Evolutionary conservation across 1,140 invertebrate species (phyloP).

Genomic region (Aphidius gifuensis): DNA sequence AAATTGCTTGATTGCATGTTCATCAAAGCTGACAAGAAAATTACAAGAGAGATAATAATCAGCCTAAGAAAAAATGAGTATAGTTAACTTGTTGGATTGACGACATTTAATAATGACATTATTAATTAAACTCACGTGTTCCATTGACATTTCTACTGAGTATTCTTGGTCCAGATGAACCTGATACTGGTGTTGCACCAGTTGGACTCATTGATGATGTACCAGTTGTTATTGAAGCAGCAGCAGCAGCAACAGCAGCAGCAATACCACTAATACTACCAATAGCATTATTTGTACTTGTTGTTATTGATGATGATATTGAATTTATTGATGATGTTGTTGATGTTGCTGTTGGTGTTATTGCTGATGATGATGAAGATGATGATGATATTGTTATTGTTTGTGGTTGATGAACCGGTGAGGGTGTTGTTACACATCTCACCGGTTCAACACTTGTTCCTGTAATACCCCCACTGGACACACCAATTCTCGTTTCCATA

Average conservation of each 20-base stretch:
- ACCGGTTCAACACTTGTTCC: slow-evolving; percentile 26
- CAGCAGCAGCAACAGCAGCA: slow-evolving; percentile 5
- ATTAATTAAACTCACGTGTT: slow-evolving; percentile 47
- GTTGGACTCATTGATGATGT: slow-evolving; percentile 31
- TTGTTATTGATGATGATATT: slow-evolving; percentile 3
- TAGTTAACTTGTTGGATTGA: background rate
- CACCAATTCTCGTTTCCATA: slow-evolving; percentile 27
- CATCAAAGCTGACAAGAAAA: too few species aligned
- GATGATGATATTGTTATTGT: slow-evolving; percentile 23
- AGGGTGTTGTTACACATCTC: slow-evolving; percentile 44
- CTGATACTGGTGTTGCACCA: slow-evolving; percentile 33
- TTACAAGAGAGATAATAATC: too few species aligned
- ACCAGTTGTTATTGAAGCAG: slow-evolving; percentile 27
- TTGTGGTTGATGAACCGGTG: slow-evolving; percentile 36
- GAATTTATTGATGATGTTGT: slow-evolving; percentile 10
- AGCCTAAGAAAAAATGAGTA: background rate
- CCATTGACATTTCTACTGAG: slow-evolving; percentile 56
- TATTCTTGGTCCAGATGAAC: slow-evolving; percentile 45
- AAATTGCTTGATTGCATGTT: too few species aligned
- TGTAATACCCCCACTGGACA: slow-evolving; percentile 3
- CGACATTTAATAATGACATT: background rate
- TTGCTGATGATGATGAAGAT: slow-evolving; percentile 2
- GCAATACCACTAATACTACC: slow-evolving; percentile 3
- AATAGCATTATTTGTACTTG: slow-evolving; percentile 5
- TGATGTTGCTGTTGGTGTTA: slow-evolving; percentile 42